Base-by-base conservation (phyloP, 2,113 vertebrate genomes). In the Pollachius pollachius region DNA sequence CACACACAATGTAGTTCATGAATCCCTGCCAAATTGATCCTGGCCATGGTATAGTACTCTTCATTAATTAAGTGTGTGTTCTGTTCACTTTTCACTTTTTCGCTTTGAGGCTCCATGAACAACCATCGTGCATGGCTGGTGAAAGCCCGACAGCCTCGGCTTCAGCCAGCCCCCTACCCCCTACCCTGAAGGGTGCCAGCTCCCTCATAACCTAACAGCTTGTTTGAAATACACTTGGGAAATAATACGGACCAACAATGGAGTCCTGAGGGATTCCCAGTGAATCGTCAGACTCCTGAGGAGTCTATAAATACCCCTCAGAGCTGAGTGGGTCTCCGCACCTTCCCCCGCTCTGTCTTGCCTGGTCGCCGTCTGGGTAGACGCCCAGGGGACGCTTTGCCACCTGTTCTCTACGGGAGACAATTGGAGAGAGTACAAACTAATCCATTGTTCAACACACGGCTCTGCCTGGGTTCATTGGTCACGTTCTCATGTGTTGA, bases 281-380 rank as follows among this genome's bases (percentile, higher is more conserved):
- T 60, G 52, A 69, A 72, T 65, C 69, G 67, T 75, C 60, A 66
- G 56, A 19, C 56, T 65, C 69, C 60, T 63, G 65, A 25, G 61
- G 21, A 17, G 34, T 56, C 84, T 88, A 89, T 83, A 79, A 88
- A 87, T 87, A 87, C 65, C 71, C 59, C 54, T 57, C 54, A 64
- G 19, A 27, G 75, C 73, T 77, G 76, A 75, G 74, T 68, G 57
- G 19, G 70, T 71, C 37, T 37, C 52, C 65, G 16, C 68, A 15
- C 71, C 74, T 56, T 62, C 77, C 76, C 76, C 72, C 73, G 48
- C 27, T 8, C 70, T 19, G 5, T 48, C 41, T 2, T 48, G 41
- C 41, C 41, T 64, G 54, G 61, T 59, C 4, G 5, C 69, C 73
- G 17, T 34, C 60, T 13, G 62, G 56, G 62, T 12, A 9, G 66